Base-by-base conservation (phyloP, 2,113 vertebrate genomes). In the Hyla sarda region DNA sequence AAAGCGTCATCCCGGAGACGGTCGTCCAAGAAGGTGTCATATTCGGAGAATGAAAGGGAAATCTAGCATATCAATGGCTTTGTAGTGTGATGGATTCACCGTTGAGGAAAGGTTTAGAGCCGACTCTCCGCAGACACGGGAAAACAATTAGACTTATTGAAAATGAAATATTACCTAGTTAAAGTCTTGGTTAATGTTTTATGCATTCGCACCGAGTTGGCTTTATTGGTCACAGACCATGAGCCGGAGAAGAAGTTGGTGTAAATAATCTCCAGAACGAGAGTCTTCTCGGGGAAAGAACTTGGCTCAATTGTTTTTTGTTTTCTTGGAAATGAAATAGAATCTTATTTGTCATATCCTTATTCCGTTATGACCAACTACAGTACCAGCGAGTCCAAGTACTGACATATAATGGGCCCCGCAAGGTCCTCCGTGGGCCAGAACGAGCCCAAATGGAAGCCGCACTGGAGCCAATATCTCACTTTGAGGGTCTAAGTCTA, bases 21-120 rank as follows among this genome's bases (percentile, higher is more conserved):
- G 77, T n/a, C 60, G 47, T 37, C 84, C 84, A 86, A 73, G 62
- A 73, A 86, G 77, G 77, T 81, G 84, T 81, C 76, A 86, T 81
- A 60, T 60, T 73, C 58, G 58, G 65, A 60, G 62, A 81, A 86
- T 86, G 62, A 58, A 71, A 72, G 60, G 37, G 32, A 80, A 74
- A 81, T 19, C 34, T 11, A 12, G 25, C 48, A 86, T 86, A 80
- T 73, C 47, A 81, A 86, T 62, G 71, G 54, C 47, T 41, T 58
- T 17, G n/a, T 81, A 86, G 80, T 81, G 82, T 76, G 82, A 56
- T 73, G 67, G 75, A 86, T 86, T 85, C 58, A 76, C 50, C n/a
- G 62, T 56, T 60, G 65, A 45, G 47, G 84, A 81, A 41, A 60
- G 65, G 67, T 71, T 60, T 79, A 19, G 60, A 69, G 50, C 5